phyloP scores from a whole-genome alignment of 2,888 invertebrate genomes.

The Orgyia antiqua region DNA sequence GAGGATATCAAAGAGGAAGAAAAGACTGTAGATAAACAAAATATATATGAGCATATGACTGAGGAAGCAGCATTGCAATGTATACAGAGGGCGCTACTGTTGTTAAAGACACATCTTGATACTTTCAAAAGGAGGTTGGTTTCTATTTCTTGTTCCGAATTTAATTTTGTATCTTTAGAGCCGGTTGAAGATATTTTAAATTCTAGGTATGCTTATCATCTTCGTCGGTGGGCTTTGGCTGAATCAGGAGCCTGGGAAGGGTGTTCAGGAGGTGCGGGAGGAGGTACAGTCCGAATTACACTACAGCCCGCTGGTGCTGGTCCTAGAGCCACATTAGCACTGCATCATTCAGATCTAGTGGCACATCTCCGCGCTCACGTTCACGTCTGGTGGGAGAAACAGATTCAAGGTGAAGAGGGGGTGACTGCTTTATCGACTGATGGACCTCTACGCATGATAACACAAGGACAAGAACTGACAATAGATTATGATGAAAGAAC shows the following conservation, averaged over 20 bases:
- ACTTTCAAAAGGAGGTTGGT: conserved; percentile 88
- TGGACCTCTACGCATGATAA: conserved; percentile 93
- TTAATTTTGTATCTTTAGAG: background rate
- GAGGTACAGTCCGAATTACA: conserved; percentile 81
- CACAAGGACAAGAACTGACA: conserved; percentile 94
- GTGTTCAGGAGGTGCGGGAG: conserved; percentile 74
- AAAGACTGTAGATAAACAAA: conserved; percentile 59
- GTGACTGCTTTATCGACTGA: conserved; percentile 83
- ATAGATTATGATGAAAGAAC: conserved; percentile 95
- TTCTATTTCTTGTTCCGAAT: too few species aligned
- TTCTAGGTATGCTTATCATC: conserved; percentile 88
- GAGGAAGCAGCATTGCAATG: conserved; percentile 91
- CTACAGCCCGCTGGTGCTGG: conserved; percentile 93
- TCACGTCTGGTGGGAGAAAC: conserved; percentile 95
- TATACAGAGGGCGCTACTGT: conserved; percentile 91
- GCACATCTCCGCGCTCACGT: conserved; percentile 96
- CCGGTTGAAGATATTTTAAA: background rate
- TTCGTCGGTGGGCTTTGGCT: conserved; percentile 92
- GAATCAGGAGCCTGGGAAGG: conserved; percentile 89
- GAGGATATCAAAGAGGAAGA: conserved; percentile 43
- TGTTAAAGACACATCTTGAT: conserved; percentile 95
- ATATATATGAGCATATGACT: conserved; percentile 68
- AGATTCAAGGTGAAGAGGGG: conserved; percentile 73
- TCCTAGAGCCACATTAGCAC: conserved; percentile 88
- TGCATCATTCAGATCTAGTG: conserved; percentile 91